These are phyloP conservation scores for Aldabrachelys gigantea DNA, from an alignment of 2,113 vertebrate genomes.

Conservation along the genomic window DNA sequence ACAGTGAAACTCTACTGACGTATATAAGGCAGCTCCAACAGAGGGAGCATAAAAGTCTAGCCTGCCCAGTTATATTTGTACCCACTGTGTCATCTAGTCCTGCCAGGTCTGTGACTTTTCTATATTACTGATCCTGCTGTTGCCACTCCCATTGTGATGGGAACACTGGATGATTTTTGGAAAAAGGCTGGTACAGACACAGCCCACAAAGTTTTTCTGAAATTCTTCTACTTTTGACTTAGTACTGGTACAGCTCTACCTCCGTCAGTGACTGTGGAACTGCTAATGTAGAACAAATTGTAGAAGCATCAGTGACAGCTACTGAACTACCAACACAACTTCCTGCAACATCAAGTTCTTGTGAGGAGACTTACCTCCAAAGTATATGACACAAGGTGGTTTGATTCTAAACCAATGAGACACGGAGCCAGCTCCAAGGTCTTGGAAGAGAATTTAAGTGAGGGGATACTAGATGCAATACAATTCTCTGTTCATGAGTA, in stretches of 20 bases:
- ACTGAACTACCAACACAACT: background rate
- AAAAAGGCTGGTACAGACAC: background rate
- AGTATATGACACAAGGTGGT: background rate
- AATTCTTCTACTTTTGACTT: background rate
- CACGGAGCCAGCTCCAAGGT: background rate
- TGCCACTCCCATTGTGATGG: background rate
- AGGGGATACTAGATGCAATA: background rate
- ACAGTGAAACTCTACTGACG: accelerated
- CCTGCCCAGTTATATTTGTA: background rate
- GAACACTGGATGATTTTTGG: background rate
- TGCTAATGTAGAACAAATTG: background rate
- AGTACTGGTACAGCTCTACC: background rate
- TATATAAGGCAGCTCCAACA: background rate
- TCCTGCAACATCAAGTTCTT: background rate
- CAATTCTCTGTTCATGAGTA: background rate
- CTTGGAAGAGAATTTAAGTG: background rate
- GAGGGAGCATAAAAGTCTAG: background rate
- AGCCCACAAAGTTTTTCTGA: background rate
- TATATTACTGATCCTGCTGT: background rate
- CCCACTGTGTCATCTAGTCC: accelerated
- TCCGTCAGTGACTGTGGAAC: slow-evolving; percentile 6
- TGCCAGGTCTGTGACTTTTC: background rate
- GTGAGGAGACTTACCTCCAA: background rate
- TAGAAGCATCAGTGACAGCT: background rate
- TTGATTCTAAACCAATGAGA: background rate